Evolutionary conservation across 2,113 vertebrate species (phyloP), one percentile per base, ranked within the genome.

Genomic region (Oncorhynchus clarkii): DNA sequence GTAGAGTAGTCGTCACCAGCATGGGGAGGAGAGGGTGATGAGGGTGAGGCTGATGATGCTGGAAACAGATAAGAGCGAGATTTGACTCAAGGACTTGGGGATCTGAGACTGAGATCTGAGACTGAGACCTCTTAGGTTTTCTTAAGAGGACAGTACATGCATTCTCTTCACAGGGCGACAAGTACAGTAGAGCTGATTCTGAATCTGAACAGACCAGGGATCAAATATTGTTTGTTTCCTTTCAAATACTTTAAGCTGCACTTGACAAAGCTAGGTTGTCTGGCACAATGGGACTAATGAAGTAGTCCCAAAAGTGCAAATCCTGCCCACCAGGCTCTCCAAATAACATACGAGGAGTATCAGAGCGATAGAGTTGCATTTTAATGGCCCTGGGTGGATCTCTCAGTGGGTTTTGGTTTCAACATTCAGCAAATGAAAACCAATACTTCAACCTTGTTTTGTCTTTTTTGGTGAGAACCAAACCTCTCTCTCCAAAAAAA

Each of bases 1-100:
- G 31, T 9, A 11, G 39, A 45, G 39, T 45, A 2, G 8, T 7
- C 39, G 8, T 45, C 39, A 45, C 39, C 26, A 66, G 66, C 57
- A 4, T 1, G 70, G 70, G 48, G 54, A 69, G 62, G 39, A 27
- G 22, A 51, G 39, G 20, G 70, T 26, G 24, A 22, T 26, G 16
- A 18, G 22, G 26, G 71, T 60, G 70, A 1, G 49, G 70, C 31
- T 62, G 76, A 66, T 75, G 39, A 77, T 49, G 49, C n/a, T 75
- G 5, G 1, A 51, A 22, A 74, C 67, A 67, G 79, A 89, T 88
- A 87, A 79, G n/a, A 13, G 13, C 49, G 0, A 14, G 84, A 79
- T 85, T 67, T 72, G 71, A 85, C 24, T 45, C 71, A 27, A 64
- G 64, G 71, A 2, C 74, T 64, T 34, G 13, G 39, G 75, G 22